A percentile compares a stretch with the other conserved stretches of the same genome.
Conservation (phyloP, 1,140 invertebrate genomes). For the Oreohelix idahoensis region DNA sequence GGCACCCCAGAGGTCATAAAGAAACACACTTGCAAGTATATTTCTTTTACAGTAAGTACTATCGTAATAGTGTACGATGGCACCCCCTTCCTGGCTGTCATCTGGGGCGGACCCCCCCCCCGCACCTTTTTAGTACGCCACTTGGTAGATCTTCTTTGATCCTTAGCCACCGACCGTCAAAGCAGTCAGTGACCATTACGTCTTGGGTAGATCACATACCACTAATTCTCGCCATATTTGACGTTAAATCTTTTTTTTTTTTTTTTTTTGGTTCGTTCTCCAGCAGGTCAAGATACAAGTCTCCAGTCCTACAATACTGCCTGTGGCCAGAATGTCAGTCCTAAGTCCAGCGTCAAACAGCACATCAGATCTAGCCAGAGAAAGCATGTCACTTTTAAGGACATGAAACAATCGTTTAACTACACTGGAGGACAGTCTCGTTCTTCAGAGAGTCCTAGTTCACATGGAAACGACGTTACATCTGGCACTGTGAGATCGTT, state of each 20-base stretch:
- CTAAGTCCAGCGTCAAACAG: constrained; percentile 41
- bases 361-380: constrained; percentile 39
- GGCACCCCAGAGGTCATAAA: no score
- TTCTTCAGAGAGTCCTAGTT: not conserved
- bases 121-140: no score
- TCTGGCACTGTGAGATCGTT: not conserved
- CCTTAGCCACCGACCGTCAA: no score
- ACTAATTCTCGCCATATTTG: no score
- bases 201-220: no score
- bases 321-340: not conserved
- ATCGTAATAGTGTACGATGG: no score
- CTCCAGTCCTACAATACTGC: constrained; percentile 32
- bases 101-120: no score
- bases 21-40: no score
- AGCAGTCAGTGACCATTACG: no score
- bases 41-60: no score
- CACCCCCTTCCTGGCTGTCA: no score
- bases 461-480: not conserved
- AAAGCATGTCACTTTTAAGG: constrained; percentile 49
- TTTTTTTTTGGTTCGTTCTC: constrained; percentile 33
- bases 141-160: no score
- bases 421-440: not conserved
- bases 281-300: constrained; percentile 33
- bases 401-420: constrained; percentile 27
- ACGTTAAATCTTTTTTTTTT: not conserved